Evolutionary conservation across 2,888 invertebrate genomes (phyloP).

Genomic region (Pomacea canaliculata): DNA sequence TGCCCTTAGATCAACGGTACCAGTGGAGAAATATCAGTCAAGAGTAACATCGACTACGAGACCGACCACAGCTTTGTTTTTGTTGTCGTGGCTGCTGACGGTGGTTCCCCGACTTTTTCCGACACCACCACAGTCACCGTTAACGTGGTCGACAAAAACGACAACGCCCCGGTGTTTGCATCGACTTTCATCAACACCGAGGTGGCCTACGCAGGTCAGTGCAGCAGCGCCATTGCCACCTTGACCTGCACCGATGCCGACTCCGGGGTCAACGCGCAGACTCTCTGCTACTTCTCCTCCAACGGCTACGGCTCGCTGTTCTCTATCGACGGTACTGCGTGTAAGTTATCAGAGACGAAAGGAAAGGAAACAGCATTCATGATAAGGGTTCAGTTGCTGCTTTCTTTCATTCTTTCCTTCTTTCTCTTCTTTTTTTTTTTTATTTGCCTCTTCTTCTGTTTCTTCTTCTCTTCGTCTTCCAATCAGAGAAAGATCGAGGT

Average conservation of each 20-base stretch:
- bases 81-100: slow-evolving; percentile 86
- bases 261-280: slow-evolving; percentile 46
- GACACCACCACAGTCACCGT: slow-evolving; percentile 79
- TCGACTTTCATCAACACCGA: slow-evolving; percentile 53
- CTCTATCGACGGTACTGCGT: slow-evolving; percentile 38
- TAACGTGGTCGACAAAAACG: slow-evolving; percentile 51
- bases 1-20: slow-evolving; percentile 32
- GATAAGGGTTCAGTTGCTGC: no score
- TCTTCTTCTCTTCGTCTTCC: no score
- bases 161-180: slow-evolving; percentile 52
- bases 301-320: slow-evolving; percentile 46
- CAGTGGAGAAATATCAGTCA: slow-evolving; percentile 43
- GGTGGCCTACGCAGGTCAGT: slow-evolving; percentile 50
- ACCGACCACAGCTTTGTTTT: slow-evolving; percentile 42
- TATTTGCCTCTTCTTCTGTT: no score
- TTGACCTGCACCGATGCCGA: slow-evolving; percentile 59
- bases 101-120: slow-evolving; percentile 86
- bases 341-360: slow-evolving; percentile 27
- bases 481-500: no score
- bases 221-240: slow-evolving; percentile 44
- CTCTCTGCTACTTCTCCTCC: slow-evolving; percentile 42
- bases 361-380: no score
- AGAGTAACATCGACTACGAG: slow-evolving; percentile 51
- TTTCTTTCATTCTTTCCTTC: no score
- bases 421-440: no score